Percentiles rank a stretch among this genome's conserved stretches.
These are phyloP conservation scores for Hypomesus transpacificus DNA, from an alignment of 2,113 vertebrate species.

Conservation along the genomic window DNA sequence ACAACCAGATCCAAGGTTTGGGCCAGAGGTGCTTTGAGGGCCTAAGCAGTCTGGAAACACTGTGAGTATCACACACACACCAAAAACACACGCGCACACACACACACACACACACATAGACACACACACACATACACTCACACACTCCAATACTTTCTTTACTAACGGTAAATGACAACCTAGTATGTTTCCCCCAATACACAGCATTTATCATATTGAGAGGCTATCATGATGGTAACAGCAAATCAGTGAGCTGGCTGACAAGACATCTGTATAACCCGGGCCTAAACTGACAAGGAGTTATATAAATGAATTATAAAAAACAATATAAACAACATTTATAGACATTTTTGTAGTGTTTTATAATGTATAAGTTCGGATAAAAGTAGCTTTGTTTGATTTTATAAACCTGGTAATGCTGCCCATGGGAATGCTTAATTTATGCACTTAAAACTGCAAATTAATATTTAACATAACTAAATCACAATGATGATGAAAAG, in stretches of 20 bases:
- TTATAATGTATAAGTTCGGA: too few species aligned
- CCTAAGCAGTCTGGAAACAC: conserved; percentile 87
- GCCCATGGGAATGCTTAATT: too few species aligned
- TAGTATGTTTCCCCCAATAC: conserved; percentile 46
- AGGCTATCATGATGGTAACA: conserved; percentile 43
- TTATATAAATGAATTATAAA: conserved; percentile 17
- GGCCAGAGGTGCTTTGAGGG: conserved; percentile 88
- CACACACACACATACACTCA: background rate
- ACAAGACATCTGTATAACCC: conserved; percentile 35
- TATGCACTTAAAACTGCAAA: too few species aligned
- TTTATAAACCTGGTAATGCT: conserved; percentile 1
- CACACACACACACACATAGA: conserved; percentile 13
- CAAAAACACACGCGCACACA: background rate
- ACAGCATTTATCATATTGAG: conserved; percentile 30
- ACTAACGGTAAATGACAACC: conserved; percentile 40
- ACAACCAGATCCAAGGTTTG: conserved; percentile 88
- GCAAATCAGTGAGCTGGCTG: conserved; percentile 23
- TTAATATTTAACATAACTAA: background rate
- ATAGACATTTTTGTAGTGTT: too few species aligned
- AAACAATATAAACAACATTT: conserved; percentile 20
- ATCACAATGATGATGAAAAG: background rate
- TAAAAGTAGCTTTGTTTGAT: background rate
- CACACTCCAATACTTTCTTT: conserved; percentile 12
- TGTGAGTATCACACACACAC: conserved; percentile 77
- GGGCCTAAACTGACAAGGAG: conserved; percentile 12